A percentile compares a stretch with the other conserved stretches of the same genome.
These are phyloP conservation scores for Maniola jurtina DNA, from an alignment of 1,140 invertebrate species.

Conservation along the genomic window DNA sequence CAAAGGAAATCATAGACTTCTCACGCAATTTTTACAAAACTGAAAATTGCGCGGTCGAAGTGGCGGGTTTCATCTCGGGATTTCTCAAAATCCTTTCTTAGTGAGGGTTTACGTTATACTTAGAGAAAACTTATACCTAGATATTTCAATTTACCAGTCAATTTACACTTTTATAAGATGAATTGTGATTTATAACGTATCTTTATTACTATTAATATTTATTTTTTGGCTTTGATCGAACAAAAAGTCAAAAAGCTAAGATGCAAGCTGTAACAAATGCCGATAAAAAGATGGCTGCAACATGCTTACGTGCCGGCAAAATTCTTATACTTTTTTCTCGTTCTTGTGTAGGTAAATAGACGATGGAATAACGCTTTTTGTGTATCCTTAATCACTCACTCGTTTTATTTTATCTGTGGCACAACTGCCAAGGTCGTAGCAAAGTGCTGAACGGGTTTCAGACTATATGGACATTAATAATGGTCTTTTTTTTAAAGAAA, in stretches of 20 bases:
- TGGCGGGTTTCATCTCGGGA: no score
- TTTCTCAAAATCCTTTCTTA: no score
- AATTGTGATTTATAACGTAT: no score
- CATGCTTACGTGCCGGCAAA: slow-evolving; percentile 28
- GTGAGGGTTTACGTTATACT: no score
- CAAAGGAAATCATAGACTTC: no score
- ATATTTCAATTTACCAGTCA: no score
- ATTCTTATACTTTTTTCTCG: slow-evolving; percentile 31
- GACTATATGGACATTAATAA: slow-evolving; percentile 3
- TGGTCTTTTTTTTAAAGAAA: slow-evolving; percentile 1
- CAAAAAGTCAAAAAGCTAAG: neutral
- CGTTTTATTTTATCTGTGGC: slow-evolving; percentile 12
- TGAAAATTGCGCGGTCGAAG: no score
- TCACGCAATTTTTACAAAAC: no score
- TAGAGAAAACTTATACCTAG: no score
- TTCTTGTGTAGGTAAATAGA: slow-evolving; percentile 29
- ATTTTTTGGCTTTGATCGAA: neutral
- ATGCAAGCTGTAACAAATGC: neutral
- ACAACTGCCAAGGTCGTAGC: neutral
- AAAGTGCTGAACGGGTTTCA: slow-evolving; percentile 15
- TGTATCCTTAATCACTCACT: slow-evolving; percentile 26
- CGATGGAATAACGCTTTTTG: slow-evolving; percentile 32
- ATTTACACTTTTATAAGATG: no score
- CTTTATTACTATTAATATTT: neutral
- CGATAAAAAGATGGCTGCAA: slow-evolving; percentile 27